Evolutionary conservation across 2,888 invertebrate species (phyloP).

Genomic region (Pedicia rivosa): DNA sequence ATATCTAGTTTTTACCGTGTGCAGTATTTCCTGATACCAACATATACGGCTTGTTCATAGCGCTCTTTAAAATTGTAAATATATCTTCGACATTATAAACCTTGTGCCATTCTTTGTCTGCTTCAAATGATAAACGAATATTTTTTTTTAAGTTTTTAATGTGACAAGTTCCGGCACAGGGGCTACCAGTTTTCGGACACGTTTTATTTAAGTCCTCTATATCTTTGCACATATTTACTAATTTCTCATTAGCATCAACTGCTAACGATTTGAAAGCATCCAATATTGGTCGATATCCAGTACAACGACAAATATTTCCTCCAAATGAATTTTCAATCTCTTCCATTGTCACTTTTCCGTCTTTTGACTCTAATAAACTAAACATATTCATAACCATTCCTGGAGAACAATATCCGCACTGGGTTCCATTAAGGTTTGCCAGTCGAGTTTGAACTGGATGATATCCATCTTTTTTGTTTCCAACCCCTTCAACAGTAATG

Average conservation of each 20-base stretch:
- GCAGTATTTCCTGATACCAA: conserved; percentile 63
- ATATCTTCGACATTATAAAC: conserved; percentile 33
- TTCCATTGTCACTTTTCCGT: conserved; percentile 33
- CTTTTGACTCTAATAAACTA: conserved; percentile 30
- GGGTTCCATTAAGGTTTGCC: conserved; percentile 44
- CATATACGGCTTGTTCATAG: conserved; percentile 36
- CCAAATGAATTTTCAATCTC: conserved; percentile 47
- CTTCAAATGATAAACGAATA: conserved; percentile 24
- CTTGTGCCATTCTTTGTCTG: conserved; percentile 35
- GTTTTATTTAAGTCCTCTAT: conserved; percentile 31
- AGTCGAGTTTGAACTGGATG: conserved; percentile 42
- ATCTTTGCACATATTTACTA: conserved; percentile 16
- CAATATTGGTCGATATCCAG: conserved; percentile 41
- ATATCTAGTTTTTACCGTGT: too few species aligned
- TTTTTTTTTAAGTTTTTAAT: conserved; percentile 1
- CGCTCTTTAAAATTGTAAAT: conserved; percentile 31
- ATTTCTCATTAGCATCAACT: conserved; percentile 25
- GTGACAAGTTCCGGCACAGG: conserved; percentile 12
- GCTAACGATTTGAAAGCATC: conserved; percentile 39
- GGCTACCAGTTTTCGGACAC: conserved; percentile 18
- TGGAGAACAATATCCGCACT: conserved; percentile 55
- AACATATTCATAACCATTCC: conserved; percentile 62
- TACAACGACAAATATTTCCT: conserved; percentile 50
- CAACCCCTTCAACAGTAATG: conserved; percentile 50
- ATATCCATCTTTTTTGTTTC: conserved; percentile 40